Base-by-base conservation (phyloP, 2,113 vertebrate genomes). In the Daubentonia madagascariensis region DNA sequence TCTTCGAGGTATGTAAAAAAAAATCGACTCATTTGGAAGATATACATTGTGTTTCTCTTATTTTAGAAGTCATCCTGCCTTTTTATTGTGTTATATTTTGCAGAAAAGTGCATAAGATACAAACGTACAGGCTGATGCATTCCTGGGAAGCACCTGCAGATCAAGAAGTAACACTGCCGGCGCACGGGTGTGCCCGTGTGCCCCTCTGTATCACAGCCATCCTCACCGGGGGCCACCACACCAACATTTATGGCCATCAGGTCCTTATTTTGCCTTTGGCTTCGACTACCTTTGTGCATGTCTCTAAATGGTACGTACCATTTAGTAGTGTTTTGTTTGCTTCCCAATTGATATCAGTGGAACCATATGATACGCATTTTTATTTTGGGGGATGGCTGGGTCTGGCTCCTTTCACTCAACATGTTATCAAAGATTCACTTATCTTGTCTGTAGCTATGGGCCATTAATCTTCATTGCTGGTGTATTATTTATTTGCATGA, bases 41-140 rank as follows among this genome's bases (percentile, higher is more conserved):
- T n/a, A 8, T 0, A 43, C 14, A 25, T 2, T 45, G 37, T 9
- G 6, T 54, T 28, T 18, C 37, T 30, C 3, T 48, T 48, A 37
- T 48, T 57, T 68, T 20, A 59, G 30, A 20, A 32, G 23, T 16
- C 8, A 22, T 5, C 23, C 22, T 30, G 37, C 28, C 40, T 22
- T 59, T 35, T 43, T 54, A 63, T 35, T 4, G 28, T 78, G 45
- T 37, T 25, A 28, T 1, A 8, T 18, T 43, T 57, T 28, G 32
- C 32, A 61, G 72, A 30, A 67, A 57, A 45, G 14, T 45, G 16
- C 14, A 6, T 14, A 20, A 70, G 28, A 45, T 17, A 59, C 4
- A 32, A 40, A 32, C 1, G 20, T 43, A 18, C 13, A 16, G 0
- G 5, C 43, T 13, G 43, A 8, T 5, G 4, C 0, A 0, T 52